A percentile compares a stretch with the other conserved stretches of the same genome.
These are phyloP conservation scores for Macrotis lagotis DNA, from an alignment of 2,113 vertebrate genomes.

Conservation along the genomic window DNA sequence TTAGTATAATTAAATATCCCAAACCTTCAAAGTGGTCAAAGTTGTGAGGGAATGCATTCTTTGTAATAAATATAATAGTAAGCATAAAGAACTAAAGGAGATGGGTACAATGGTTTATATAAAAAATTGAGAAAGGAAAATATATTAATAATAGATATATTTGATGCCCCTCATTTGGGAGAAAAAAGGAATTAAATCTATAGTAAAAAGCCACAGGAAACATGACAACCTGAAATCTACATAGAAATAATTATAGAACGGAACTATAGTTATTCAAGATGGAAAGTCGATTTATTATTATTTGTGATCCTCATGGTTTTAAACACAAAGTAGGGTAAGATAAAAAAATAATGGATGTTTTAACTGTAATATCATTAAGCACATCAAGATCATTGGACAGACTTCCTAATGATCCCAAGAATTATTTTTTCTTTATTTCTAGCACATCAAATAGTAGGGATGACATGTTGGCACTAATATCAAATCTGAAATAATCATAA, in stretches of 20 bases:
- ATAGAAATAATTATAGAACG: slow-evolving; percentile 26
- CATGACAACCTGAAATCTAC: background rate
- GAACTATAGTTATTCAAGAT: slow-evolving; percentile 11
- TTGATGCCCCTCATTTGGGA: slow-evolving; percentile 32
- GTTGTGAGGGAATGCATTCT: slow-evolving; percentile 15
- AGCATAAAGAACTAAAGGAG: slow-evolving; percentile 22
- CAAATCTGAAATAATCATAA: slow-evolving; percentile 44
- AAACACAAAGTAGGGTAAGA: background rate
- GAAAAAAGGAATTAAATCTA: slow-evolving; percentile 28
- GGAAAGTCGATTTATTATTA: background rate
- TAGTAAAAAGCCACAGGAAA: background rate
- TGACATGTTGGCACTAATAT: background rate
- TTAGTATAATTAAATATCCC: background rate
- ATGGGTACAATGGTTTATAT: slow-evolving; percentile 15
- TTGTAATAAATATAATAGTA: slow-evolving; percentile 12
- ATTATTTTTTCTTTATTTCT: slow-evolving; percentile 41
- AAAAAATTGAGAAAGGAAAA: slow-evolving; percentile 6
- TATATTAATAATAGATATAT: slow-evolving; percentile 37
- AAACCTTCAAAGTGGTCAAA: slow-evolving; percentile 14
- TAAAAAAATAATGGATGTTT: slow-evolving; percentile 44
- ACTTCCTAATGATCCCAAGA: slow-evolving; percentile 38
- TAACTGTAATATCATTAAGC: slow-evolving; percentile 42
- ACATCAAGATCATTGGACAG: background rate
- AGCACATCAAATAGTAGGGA: background rate
- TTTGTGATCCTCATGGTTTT: slow-evolving; percentile 14